Conservation (phyloP, 1,140 invertebrate genomes). For the Drosophila funebris region DNA sequence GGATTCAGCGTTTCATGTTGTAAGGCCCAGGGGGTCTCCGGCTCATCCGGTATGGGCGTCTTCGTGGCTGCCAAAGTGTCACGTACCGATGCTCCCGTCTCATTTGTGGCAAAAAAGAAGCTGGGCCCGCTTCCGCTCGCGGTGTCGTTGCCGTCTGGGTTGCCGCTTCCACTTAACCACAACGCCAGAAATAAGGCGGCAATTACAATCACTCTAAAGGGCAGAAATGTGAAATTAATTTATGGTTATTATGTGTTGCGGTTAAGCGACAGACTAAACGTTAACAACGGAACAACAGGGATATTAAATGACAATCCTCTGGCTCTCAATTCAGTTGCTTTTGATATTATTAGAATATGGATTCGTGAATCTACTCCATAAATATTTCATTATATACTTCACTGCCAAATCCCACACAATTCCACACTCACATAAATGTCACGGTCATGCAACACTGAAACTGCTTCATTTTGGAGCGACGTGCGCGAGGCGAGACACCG, state of each 20-base stretch:
- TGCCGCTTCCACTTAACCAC: slow-evolving; percentile 47
- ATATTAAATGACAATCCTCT: slow-evolving; percentile 27
- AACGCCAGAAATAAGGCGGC: slow-evolving; percentile 61
- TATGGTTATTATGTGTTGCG: slow-evolving; percentile 45
- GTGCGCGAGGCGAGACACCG: slow-evolving; percentile 85
- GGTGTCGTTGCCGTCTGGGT: neutral
- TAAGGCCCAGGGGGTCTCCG: slow-evolving; percentile 65
- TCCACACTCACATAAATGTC: slow-evolving; percentile 86
- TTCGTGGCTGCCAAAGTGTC: slow-evolving; percentile 29
- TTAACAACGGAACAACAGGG: slow-evolving; percentile 5
- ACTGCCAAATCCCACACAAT: too few relatives aligned
- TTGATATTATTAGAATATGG: too few relatives aligned
- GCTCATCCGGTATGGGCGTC: slow-evolving; percentile 66
- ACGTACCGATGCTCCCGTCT: neutral
- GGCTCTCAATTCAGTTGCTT: neutral
- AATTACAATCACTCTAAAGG: slow-evolving; percentile 68
- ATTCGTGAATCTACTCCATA: too few relatives aligned
- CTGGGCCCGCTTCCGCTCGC: slow-evolving; percentile 35
- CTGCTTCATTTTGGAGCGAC: slow-evolving; percentile 86
- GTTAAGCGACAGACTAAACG: slow-evolving; percentile 50
- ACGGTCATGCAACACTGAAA: slow-evolving; percentile 89
- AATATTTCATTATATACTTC: too few relatives aligned
- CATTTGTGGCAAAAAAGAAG: slow-evolving; percentile 68
- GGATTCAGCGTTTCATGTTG: slow-evolving; percentile 28
- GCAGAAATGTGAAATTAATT: slow-evolving; percentile 54